Base-by-base conservation (phyloP, 2,797 vertebrate species). In the Galago senegalensis region DNA sequence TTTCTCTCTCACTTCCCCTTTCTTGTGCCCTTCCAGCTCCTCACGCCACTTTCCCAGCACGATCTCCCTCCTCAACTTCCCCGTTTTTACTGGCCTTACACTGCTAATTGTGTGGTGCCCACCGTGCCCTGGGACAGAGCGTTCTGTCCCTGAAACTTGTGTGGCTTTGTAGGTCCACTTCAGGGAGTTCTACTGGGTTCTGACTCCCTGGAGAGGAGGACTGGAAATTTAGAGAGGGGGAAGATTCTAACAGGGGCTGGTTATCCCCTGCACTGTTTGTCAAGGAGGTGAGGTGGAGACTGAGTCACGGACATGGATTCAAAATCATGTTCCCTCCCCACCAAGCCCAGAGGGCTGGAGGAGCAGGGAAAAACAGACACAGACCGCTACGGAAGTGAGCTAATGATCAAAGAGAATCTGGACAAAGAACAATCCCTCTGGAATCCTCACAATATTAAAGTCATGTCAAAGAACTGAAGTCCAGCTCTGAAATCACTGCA, bases 341-440 rank as follows among this genome's bases (percentile, higher is more conserved):
- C 25, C 76, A 76, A 85, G 29, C 70, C 60, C 61, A 58, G 23
- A 25, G 56, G 16, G 21, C 9, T n/a, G 8, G 17, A 18, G 65
- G 7, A 69, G 18, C 29, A 29, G 23, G 86, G 31, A 73, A 92
- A 67, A 80, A 89, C 25, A 0, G 16, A 3, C n/a, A 80, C 65
- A 63, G 9, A 53, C 37, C 60, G 56, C 87, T 34, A 40, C 40
- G 46, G 49, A n/a, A 87, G 23, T 43, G 20, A 97, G 63, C 21
- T 5, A 29, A 46, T 49, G 65, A 80, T 67, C 25, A 53, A 96
- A 94, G 77, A 63, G 21, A 84, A 87, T 67, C 17, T 34, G 29
- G 76, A 93, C 46, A 67, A 70, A 67, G 29, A 85, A 70, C 25
- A 53, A 70, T 49, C 67, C 60, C 37, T 37, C 11, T 61, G 69